Evolutionary conservation across 2,113 vertebrate species (phyloP), one percentile per base, ranked within the genome.

Genomic region (Willisornis vidua): DNA sequence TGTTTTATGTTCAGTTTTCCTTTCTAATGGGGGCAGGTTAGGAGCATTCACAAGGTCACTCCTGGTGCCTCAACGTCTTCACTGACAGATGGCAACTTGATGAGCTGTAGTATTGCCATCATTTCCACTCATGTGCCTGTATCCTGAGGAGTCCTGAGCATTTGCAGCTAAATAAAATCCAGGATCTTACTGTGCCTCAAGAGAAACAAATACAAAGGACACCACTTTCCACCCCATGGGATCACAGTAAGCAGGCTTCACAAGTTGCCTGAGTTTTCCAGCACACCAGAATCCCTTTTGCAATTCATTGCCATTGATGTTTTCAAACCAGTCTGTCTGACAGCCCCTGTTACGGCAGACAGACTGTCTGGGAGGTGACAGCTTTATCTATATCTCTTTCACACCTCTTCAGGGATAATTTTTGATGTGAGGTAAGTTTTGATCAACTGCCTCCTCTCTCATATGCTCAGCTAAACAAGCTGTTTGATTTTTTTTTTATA

Each of bases 361-460:
- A 92, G 77, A 84, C 88, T 97, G 92, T 85, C 89, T 97, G 37
- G 48, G 78, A 95, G 61, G 91, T 92, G 96, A 94, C 94, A 96
- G 90, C 80, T 96, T 96, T 92, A 93, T 96, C 90, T 85, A 78
- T 94, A 86, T 94, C 91, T 95, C 51, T 95, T 96, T 97, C 93
- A 94, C 91, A 95, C 91, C 89, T 94, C 93, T 96, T 97, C 95
- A 97, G 91, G 86, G 91, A 95, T 80, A 92, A 93, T 93, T 95
- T 96, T 94, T 95, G 84, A 92, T 93, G 91, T 84, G 83, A 88
- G 59, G 63, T 83, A 92, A 45, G 83, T 93, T 95, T 97, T 96
- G 94, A 97, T 97, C 94, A 96, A 73, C 68, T 89, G 58, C 79
- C 58, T 92, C 58, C 70, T 77, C 77, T 91, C 74, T 70, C 88